phyloP scores from a whole-genome alignment of 92 coral and sea anemone genomes.

The Umimayanthus kanabou region DNA sequence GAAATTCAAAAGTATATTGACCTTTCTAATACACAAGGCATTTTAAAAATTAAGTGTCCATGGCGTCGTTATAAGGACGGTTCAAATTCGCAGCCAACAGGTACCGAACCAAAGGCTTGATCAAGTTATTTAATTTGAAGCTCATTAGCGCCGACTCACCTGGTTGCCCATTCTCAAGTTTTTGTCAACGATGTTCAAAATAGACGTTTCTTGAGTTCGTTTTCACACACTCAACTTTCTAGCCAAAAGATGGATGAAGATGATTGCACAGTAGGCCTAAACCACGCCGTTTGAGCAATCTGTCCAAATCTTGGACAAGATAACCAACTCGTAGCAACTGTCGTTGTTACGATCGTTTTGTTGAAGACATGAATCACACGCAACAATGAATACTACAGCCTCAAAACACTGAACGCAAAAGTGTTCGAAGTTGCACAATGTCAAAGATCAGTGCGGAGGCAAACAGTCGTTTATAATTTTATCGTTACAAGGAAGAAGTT shows the following conservation, averaged over 20 bases:
- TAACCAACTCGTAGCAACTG: too few species aligned
- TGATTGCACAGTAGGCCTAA: too few species aligned
- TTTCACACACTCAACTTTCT: neutral
- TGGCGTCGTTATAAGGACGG: neutral
- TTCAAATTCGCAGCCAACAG: neutral
- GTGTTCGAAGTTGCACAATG: neutral
- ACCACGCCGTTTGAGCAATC: too few species aligned
- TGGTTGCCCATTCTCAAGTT: neutral
- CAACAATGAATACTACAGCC: too few species aligned
- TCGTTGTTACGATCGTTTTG: too few species aligned
- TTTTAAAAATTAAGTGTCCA: neutral
- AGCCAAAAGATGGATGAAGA: neutral
- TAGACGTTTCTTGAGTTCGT: conserved; percentile 3
- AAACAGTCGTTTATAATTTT: neutral
- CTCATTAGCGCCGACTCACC: neutral
- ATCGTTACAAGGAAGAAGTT: neutral
- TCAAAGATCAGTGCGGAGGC: neutral
- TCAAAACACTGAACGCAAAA: too few species aligned
- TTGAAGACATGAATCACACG: too few species aligned
- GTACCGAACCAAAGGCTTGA: neutral
- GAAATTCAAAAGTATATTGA: neutral
- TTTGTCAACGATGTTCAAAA: neutral
- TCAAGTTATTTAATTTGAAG: neutral
- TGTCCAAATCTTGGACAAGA: too few species aligned
- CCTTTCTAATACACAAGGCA: neutral